Conservation (phyloP, 2,797 vertebrate genomes). For the Acanthis flammea region DNA sequence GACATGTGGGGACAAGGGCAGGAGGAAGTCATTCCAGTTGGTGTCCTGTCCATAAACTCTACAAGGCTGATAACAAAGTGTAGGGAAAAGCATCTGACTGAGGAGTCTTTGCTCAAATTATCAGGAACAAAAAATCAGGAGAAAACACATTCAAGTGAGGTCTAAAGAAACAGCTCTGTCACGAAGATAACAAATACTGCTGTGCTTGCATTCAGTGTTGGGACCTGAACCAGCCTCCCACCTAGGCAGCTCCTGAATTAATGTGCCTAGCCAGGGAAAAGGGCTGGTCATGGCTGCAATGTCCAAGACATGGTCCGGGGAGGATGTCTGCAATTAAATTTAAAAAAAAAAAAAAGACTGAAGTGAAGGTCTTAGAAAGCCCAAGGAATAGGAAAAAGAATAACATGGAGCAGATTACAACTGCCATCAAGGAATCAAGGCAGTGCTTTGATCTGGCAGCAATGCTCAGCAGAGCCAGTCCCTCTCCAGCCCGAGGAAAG, state of each 20-base stretch:
- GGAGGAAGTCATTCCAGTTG: background rate
- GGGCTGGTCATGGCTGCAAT: background rate
- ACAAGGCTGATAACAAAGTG: background rate
- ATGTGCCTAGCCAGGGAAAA: background rate
- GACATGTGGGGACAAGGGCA: background rate
- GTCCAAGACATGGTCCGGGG: background rate
- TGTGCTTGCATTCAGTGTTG: background rate
- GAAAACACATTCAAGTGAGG: background rate
- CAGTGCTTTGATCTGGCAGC: background rate
- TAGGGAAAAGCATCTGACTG: background rate
- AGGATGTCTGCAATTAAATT: background rate
- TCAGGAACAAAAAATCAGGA: background rate
- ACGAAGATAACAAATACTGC: background rate
- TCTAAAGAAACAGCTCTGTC: background rate
- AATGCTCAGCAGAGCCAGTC: background rate
- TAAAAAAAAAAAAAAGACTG: background rate
- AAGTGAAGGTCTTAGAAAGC: background rate
- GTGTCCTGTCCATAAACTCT: background rate
- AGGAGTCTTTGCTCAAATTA: slow-evolving; percentile 1
- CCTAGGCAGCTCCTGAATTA: background rate
- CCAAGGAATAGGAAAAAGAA: background rate
- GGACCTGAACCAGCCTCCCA: background rate
- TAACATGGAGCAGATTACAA: background rate
- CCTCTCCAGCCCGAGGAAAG: background rate
- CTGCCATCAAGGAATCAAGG: background rate